Evolutionary conservation across 2,888 invertebrate species (phyloP).

Genomic region (Drosophila birchii): DNA sequence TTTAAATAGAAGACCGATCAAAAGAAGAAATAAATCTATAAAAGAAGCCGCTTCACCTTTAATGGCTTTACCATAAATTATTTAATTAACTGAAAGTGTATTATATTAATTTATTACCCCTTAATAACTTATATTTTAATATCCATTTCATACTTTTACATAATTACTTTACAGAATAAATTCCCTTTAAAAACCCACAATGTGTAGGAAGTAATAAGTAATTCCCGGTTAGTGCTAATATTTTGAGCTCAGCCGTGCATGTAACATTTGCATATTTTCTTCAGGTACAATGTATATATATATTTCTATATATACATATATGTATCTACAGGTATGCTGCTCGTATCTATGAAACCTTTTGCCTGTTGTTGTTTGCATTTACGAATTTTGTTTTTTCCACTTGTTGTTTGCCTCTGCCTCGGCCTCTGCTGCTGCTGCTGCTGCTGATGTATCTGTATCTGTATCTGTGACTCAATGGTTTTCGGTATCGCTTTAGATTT

Average conservation of each 20-base stretch:
- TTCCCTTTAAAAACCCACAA: background rate
- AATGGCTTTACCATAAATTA: background rate
- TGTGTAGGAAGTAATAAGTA: background rate
- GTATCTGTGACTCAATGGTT: conserved; percentile 69
- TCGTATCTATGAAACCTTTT: conserved; percentile 24
- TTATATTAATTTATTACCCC: background rate
- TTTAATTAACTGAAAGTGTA: background rate
- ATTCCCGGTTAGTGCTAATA: background rate
- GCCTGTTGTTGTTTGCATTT: conserved; percentile 46
- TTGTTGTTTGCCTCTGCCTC: conserved; percentile 57
- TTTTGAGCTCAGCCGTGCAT: conserved; percentile 7
- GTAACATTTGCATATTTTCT: conserved; percentile 17
- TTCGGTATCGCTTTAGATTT: conserved; percentile 72
- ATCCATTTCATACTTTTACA: background rate
- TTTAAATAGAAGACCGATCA: background rate
- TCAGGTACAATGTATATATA: conserved; percentile 3
- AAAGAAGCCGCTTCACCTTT: background rate
- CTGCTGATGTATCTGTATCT: conserved; percentile 12
- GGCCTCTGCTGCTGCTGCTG: background rate
- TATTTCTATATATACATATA: background rate
- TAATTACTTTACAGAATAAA: background rate
- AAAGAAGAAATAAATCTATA: background rate
- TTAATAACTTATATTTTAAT: background rate
- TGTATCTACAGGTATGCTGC: background rate
- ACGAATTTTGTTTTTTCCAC: conserved; percentile 60